phyloP scores from a whole-genome alignment of 2,797 vertebrate genomes.

The Apodemus agrarius region DNA sequence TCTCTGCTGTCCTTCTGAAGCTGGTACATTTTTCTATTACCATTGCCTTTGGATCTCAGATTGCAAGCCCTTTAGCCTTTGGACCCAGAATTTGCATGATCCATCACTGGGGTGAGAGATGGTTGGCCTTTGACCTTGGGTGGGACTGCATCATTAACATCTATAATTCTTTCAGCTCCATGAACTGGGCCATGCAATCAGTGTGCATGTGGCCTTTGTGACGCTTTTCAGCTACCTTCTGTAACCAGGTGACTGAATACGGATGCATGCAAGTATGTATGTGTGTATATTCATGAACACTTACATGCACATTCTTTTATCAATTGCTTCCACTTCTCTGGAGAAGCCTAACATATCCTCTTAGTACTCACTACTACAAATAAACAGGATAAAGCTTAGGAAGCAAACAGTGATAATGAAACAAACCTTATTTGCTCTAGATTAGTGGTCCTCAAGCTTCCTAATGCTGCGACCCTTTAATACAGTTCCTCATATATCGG shows the following conservation, averaged over 20 bases:
- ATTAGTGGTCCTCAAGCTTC: neutral
- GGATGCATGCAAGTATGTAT: neutral
- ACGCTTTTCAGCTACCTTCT: neutral
- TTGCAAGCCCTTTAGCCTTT: neutral
- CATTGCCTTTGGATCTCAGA: neutral
- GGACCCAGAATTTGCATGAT: neutral
- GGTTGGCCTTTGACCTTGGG: neutral
- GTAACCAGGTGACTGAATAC: neutral
- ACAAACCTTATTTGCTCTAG: neutral
- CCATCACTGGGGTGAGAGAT: neutral
- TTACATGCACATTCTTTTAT: neutral
- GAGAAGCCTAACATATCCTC: neutral
- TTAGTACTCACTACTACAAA: conserved; percentile 37
- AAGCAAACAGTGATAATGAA: conserved; percentile 37
- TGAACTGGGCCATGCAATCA: neutral
- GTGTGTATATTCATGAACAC: neutral
- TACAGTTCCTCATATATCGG: neutral
- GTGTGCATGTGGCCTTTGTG: neutral
- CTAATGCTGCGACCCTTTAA: neutral
- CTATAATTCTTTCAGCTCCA: neutral
- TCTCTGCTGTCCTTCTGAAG: neutral
- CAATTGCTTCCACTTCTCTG: neutral
- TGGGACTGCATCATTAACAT: neutral
- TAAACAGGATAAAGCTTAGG: conserved; percentile 14
- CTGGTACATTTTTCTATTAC: neutral